Conservation (phyloP, 2,113 vertebrate genomes). For the Astur gentilis region DNA sequence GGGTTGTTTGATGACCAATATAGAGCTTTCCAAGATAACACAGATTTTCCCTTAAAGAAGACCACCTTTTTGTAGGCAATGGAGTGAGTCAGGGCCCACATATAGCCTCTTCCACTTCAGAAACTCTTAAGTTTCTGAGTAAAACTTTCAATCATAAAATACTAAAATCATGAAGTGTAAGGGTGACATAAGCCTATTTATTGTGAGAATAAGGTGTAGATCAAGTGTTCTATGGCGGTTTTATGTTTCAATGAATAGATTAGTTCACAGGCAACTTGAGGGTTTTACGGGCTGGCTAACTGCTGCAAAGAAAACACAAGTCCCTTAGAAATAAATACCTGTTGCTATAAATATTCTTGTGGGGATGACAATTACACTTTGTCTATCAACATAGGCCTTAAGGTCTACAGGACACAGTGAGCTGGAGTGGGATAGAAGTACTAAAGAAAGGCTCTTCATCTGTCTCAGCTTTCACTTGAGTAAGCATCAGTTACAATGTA, state of each 20-base stretch:
- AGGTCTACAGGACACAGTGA: neutral
- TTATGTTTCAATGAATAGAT: neutral
- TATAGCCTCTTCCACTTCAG: neutral
- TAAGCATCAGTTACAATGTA: neutral
- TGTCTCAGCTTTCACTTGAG: neutral
- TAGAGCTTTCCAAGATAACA: neutral
- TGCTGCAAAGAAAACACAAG: neutral
- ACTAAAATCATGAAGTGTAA: neutral
- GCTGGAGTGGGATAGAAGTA: neutral
- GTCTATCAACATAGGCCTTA: neutral
- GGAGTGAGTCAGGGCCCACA: neutral
- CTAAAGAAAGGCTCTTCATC: neutral
- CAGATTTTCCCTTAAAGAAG: neutral
- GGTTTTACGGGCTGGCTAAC: neutral
- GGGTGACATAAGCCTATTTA: neutral
- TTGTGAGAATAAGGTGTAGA: neutral
- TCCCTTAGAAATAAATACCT: neutral
- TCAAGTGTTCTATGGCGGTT: neutral
- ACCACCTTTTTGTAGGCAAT: neutral
- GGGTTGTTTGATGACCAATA: neutral
- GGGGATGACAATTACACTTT: neutral
- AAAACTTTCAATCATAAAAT: neutral
- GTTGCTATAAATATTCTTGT: neutral
- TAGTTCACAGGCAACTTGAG: neutral
- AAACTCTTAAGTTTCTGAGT: neutral